These are phyloP conservation scores for Hypomesus transpacificus DNA, from an alignment of 2,113 vertebrate genomes.

Conservation along the genomic window DNA sequence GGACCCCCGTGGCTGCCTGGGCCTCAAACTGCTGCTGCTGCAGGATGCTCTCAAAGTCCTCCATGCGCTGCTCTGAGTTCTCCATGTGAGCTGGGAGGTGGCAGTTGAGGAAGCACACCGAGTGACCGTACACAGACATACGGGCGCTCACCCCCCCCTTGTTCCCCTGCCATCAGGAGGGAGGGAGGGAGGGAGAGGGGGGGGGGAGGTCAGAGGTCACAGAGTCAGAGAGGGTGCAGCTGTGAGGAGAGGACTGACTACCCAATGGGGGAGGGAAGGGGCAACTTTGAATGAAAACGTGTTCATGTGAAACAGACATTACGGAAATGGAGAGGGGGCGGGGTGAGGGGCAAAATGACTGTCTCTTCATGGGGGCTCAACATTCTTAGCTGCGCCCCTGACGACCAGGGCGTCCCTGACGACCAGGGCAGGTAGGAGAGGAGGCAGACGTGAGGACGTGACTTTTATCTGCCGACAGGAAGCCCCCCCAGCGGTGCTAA, in stretches of 20 bases:
- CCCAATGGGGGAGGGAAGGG: too few relatives aligned
- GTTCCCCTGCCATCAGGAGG: slow-evolving; percentile 79
- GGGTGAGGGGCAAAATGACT: too few relatives aligned
- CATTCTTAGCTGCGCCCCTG: too few relatives aligned
- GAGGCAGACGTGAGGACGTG: too few relatives aligned
- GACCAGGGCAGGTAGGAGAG: slow-evolving; percentile 10
- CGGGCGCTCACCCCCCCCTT: slow-evolving; percentile 93
- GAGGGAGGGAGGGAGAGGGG: not conserved
- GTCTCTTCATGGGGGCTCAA: too few relatives aligned
- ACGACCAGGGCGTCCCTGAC: not conserved
- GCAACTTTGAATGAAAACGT: too few relatives aligned
- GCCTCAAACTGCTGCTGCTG: slow-evolving; percentile 96
- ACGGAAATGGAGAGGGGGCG: too few relatives aligned
- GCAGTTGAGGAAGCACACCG: slow-evolving; percentile 97
- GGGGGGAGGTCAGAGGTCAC: too few relatives aligned
- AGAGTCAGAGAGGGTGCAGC: too few relatives aligned
- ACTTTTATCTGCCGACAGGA: slow-evolving; percentile 28
- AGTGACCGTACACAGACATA: slow-evolving; percentile 88
- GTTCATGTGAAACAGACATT: too few relatives aligned
- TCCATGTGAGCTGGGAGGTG: slow-evolving; percentile 97
- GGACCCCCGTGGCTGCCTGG: slow-evolving; percentile 79
- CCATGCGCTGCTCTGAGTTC: slow-evolving; percentile 92
- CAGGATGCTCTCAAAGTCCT: slow-evolving; percentile 95
- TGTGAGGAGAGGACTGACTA: too few relatives aligned
- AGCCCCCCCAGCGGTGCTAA: slow-evolving; percentile 25